These are phyloP conservation scores for Plecturocebus donacophilus DNA, from an alignment of 2,113 vertebrate species.

Conservation along the genomic window DNA sequence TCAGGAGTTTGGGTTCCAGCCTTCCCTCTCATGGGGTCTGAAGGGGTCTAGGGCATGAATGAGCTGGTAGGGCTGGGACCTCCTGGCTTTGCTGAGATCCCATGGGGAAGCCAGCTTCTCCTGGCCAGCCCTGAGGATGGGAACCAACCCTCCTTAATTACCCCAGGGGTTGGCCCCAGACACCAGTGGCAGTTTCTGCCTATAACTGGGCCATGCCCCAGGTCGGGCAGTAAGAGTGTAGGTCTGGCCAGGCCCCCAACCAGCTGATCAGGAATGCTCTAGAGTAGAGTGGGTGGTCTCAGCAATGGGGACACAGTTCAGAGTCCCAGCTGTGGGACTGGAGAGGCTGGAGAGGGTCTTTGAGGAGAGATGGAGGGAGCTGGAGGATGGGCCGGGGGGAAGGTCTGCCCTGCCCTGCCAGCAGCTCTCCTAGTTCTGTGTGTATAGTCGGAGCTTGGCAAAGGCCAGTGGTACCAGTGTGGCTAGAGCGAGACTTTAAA, in stretches of 20 bases:
- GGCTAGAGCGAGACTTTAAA: not conserved
- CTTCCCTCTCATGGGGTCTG: not conserved
- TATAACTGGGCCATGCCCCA: not conserved
- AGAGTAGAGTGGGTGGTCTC: not conserved
- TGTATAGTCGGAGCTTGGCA: not conserved
- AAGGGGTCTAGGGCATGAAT: not conserved
- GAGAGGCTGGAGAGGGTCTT: not conserved
- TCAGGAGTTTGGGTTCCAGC: not conserved
- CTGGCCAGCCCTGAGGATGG: accelerated
- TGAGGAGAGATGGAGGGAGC: accelerated
- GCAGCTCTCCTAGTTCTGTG: not conserved
- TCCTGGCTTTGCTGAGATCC: not conserved
- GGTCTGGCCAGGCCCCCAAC: no score
- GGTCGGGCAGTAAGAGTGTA: accelerated
- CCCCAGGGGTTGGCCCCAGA: not conserved
- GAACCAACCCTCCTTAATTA: not conserved
- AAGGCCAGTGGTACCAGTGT: not conserved
- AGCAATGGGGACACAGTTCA: accelerated
- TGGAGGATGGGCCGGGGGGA: accelerated
- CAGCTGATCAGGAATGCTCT: not conserved
- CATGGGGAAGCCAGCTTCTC: not conserved
- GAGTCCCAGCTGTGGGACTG: not conserved
- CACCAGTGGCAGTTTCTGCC: not conserved
- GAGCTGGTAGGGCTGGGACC: not conserved
- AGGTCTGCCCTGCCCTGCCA: not conserved